A percentile compares a stretch with the other conserved stretches of the same genome.
These are phyloP conservation scores for Trachythela sp. DNA, from an alignment of 64 coral and sea anemone species.

Conservation along the genomic window DNA sequence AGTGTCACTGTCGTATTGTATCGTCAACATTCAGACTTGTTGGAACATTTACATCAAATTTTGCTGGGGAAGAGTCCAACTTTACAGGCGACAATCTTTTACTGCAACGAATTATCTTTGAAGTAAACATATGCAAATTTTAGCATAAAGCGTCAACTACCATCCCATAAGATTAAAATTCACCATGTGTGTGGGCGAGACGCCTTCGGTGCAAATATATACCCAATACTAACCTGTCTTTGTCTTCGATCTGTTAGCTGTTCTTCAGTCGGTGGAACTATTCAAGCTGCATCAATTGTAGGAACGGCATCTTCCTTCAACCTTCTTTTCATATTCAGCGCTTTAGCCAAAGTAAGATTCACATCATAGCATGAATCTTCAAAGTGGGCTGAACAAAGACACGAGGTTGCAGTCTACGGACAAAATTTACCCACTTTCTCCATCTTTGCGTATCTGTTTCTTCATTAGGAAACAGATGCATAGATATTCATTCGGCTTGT, in stretches of 20 bases:
- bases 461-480: constrained; percentile 6
- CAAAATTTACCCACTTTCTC: constrained; percentile 21
- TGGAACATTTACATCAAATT: background rate
- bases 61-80: background rate
- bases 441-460: background rate
- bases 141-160: background rate
- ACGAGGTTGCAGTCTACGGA: background rate
- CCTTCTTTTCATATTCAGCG: background rate
- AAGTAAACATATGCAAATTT: background rate
- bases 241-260: background rate
- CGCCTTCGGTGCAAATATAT: background rate
- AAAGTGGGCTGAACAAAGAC: constrained; percentile 30
- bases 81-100: background rate
- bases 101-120: background rate
- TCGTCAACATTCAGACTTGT: background rate
- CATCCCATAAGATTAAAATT: background rate
- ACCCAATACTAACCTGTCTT: constrained; percentile 2
- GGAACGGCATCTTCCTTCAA: constrained; percentile 13
- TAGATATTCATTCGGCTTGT: background rate
- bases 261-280: background rate
- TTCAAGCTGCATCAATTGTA: constrained; percentile 33
- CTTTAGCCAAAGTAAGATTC: background rate
- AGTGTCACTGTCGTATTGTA: background rate
- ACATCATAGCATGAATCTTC: constrained; percentile 19
- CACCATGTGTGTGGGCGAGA: background rate